These are phyloP conservation scores for Poecilia gillii DNA, from an alignment of 2,797 vertebrate genomes.

Conservation along the genomic window DNA sequence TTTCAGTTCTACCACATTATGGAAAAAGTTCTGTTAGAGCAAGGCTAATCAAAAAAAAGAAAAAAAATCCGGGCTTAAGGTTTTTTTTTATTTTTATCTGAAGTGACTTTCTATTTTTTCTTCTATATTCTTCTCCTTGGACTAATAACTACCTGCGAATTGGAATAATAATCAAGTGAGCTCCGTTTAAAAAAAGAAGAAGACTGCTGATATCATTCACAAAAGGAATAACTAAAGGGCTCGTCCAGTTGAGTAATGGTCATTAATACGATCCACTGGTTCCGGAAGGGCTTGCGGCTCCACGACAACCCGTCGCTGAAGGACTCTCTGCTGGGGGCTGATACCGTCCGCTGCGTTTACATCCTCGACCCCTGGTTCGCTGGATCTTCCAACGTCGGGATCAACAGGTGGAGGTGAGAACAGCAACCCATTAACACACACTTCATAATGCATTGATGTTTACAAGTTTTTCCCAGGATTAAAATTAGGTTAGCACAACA, in stretches of 20 bases:
- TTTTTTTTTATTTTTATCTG: background rate
- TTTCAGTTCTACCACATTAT: slow-evolving; percentile 70
- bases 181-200: background rate
- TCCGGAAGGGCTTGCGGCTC: slow-evolving; percentile 96
- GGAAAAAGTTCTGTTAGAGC: slow-evolving; percentile 81
- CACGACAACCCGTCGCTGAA: slow-evolving; percentile 94
- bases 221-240: slow-evolving; percentile 38
- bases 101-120: background rate
- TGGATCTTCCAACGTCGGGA: slow-evolving; percentile 94
- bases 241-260: slow-evolving; percentile 86
- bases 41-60: slow-evolving; percentile 68
- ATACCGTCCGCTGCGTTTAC: slow-evolving; percentile 92
- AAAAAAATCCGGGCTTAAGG: background rate
- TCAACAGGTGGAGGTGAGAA: slow-evolving; percentile 96
- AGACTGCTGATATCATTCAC: slow-evolving; percentile 26
- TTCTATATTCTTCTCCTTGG: background rate
- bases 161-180: slow-evolving; percentile 6
- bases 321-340: slow-evolving; percentile 89
- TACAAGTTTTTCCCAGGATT: background rate
- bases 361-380: slow-evolving; percentile 98
- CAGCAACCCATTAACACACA: background rate
- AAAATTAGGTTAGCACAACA: background rate
- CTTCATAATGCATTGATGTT: background rate
- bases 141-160: slow-evolving; percentile 4
- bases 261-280: slow-evolving; percentile 95